phyloP scores from a whole-genome alignment of 2,888 invertebrate genomes.

The Catotricha subobsoleta region DNA sequence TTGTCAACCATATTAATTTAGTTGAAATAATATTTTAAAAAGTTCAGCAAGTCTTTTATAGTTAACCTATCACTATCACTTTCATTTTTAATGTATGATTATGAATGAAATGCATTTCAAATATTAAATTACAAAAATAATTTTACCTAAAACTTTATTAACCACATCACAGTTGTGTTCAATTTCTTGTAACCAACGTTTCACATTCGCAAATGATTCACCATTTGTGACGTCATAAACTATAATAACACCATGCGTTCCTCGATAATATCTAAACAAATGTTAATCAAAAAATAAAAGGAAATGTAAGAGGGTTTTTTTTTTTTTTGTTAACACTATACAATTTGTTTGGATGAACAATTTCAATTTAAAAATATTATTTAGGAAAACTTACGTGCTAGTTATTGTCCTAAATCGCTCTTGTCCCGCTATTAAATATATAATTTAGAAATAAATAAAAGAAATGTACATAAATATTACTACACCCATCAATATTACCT shows the following conservation, averaged over 20 bases:
- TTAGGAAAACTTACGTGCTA: constrained; percentile 77
- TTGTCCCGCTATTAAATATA: constrained; percentile 94
- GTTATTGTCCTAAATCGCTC: constrained; percentile 97
- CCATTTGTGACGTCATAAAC: constrained; percentile 99
- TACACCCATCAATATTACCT: no score
- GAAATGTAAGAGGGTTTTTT: no score
- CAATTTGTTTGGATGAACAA: no score
- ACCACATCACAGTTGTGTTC: constrained; percentile 99
- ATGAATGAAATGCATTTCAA: not conserved
- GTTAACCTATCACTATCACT: not conserved
- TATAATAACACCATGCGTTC: constrained; percentile 98
- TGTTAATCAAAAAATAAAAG: no score
- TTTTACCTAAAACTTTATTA: constrained; percentile 83
- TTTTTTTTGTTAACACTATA: no score
- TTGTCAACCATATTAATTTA: no score
- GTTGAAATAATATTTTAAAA: not conserved
- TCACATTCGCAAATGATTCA: constrained; percentile 97
- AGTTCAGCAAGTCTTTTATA: not conserved
- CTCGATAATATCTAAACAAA: constrained; percentile 80
- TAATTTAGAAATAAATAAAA: no score
- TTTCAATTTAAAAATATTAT: no score
- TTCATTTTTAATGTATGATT: not conserved
- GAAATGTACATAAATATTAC: no score
- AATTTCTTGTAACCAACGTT: constrained; percentile 97
- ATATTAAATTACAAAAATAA: not conserved